Evolutionary conservation across 2,113 vertebrate genomes (phyloP).

Genomic region (Pitta sordida): DNA sequence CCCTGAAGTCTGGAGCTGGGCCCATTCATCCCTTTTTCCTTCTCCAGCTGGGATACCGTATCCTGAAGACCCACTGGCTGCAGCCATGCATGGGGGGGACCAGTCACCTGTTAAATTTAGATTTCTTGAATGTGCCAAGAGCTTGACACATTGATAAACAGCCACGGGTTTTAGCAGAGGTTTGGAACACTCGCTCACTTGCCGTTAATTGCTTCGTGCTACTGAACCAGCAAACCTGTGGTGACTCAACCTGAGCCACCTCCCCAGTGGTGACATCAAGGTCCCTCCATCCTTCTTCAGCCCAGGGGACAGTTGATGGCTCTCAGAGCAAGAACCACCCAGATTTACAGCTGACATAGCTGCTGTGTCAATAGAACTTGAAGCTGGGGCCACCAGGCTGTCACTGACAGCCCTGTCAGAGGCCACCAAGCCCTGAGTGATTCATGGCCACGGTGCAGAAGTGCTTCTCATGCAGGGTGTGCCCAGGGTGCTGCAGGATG

Average conservation of each 20-base stretch:
- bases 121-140: slow-evolving; percentile 78
- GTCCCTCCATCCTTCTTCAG: slow-evolving; percentile 29
- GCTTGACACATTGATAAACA: slow-evolving; percentile 78
- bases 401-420: neutral
- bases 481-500: rapidly evolving
- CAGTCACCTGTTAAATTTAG: slow-evolving; percentile 76
- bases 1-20: slow-evolving; percentile 1
- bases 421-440: neutral
- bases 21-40: slow-evolving; percentile 18
- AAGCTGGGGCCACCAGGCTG: neutral
- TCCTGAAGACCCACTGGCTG: slow-evolving; percentile 70
- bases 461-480: neutral
- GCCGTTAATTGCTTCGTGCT: slow-evolving; percentile 70
- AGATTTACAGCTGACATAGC: slow-evolving; percentile 1
- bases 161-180: slow-evolving; percentile 56
- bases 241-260: slow-evolving; percentile 34
- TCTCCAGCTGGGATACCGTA: slow-evolving; percentile 6
- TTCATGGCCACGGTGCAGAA: neutral
- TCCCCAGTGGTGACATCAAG: neutral
- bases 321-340: neutral
- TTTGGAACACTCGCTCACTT: slow-evolving; percentile 58
- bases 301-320: neutral
- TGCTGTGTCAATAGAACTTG: neutral
- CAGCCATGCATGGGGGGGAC: slow-evolving; percentile 56
- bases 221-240: slow-evolving; percentile 64